Base-by-base conservation (phyloP, 1,140 invertebrate genomes). In the Drosophila nannoptera region DNA sequence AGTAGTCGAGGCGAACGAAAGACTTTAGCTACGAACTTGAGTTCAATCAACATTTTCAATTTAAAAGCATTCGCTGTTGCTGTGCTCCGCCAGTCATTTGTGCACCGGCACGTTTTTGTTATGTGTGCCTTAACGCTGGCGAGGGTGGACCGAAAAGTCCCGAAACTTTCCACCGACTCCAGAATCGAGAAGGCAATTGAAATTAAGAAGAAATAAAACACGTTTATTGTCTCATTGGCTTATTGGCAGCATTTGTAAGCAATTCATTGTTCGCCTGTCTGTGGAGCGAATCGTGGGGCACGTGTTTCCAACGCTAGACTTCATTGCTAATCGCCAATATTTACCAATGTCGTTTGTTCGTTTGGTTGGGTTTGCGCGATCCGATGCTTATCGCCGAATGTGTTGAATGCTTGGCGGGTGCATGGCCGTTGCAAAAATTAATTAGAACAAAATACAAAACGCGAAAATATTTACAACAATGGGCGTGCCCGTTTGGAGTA, bases 31-130 rank as follows among this genome's bases (percentile, higher is more conserved):
- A 81, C 78, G 84, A 87, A 84, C 78, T 87, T 87, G 77, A 69
- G 77, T 81, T 86, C 77, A 86, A 86, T 86, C 81, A 86, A 77
- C 81, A 80, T 75, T 84, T 86, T 86, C 71, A 81, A 86, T 86
- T 86, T 86, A 86, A 86, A 84, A 65, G 80, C 66, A 78, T 67
- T 78, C 78, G 64, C 59, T 64, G 66, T 46, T 58, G 74, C 52
- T 36, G 36, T 48, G 62, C 70, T 68, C 50, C 49, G 68, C 72
- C 68, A 84, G 73, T 84, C 81, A 80, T 82, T 81, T 71, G 62
- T 75, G 71, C 77, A 75, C 59, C 75, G 71, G 81, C 81, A 86
- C 81, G 81, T 86, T 86, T 84, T 84, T 83, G 59, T 68, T 45
- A 65, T 52, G 33, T 59, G 48, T 69, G 52, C 69, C 11, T 16